Percentiles rank a stretch among this genome's conserved stretches.
Evolutionary conservation across 2,113 vertebrate genomes (phyloP).

Genomic region (Alosa alosa): DNA sequence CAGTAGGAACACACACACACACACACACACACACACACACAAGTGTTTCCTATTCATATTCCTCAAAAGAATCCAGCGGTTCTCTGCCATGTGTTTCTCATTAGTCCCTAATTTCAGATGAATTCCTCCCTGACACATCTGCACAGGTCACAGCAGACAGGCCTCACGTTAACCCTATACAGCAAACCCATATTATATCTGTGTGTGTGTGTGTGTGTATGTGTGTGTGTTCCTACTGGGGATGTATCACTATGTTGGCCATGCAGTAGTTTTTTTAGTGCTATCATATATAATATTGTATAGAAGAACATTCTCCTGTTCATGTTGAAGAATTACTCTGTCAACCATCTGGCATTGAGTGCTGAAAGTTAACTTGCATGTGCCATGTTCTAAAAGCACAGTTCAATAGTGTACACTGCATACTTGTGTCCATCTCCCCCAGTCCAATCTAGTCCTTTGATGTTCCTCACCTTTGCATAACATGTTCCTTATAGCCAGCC

Average conservation of each 20-base stretch:
- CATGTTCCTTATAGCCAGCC: neutral
- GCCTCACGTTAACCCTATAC: neutral
- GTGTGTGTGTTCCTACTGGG: neutral
- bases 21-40: constrained; percentile 1
- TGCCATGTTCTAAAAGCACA: neutral
- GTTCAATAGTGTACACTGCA: neutral
- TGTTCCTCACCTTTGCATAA: neutral
- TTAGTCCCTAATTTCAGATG: constrained; percentile 37
- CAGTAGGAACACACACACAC: neutral
- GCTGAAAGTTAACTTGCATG: neutral
- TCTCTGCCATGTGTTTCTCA: constrained; percentile 38
- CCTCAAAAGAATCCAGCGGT: constrained; percentile 28
- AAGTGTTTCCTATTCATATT: constrained; percentile 34
- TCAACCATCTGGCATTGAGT: neutral
- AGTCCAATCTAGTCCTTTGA: neutral
- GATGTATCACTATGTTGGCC: neutral
- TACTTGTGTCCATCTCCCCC: neutral
- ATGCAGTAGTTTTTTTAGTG: neutral
- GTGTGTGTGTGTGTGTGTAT: neutral
- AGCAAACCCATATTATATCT: neutral
- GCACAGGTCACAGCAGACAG: constrained; percentile 28
- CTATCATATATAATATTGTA: neutral
- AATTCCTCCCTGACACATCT: constrained; percentile 39
- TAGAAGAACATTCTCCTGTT: neutral
- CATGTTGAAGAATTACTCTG: neutral